These are phyloP conservation scores for Pluvianellus socialis DNA, from an alignment of 2,113 vertebrate genomes.

Conservation along the genomic window DNA sequence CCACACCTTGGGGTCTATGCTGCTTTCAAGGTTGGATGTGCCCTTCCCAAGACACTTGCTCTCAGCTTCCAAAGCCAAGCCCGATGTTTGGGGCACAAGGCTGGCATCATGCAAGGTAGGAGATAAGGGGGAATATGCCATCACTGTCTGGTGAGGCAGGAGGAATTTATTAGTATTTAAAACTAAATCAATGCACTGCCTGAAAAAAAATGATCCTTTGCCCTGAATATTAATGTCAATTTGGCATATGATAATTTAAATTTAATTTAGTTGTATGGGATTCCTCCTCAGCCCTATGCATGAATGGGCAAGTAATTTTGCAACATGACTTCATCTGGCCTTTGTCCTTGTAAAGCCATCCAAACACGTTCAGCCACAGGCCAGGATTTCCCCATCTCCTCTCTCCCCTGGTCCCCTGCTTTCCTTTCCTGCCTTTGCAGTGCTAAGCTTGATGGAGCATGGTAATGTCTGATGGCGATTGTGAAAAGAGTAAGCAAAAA, in stretches of 20 bases:
- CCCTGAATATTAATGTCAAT: conserved; percentile 53
- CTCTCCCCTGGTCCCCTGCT: neutral
- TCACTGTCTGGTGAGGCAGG: neutral
- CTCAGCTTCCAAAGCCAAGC: neutral
- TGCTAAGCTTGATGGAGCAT: conserved; percentile 31
- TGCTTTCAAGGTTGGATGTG: neutral
- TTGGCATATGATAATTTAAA: conserved; percentile 43
- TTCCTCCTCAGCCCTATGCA: conserved; percentile 34
- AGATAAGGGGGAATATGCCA: neutral
- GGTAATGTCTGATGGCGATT: conserved; percentile 2
- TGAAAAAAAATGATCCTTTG: conserved; percentile 39
- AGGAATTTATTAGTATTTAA: conserved; percentile 26
- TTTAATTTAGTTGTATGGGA: conserved; percentile 40
- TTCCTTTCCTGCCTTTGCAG: conserved; percentile 50
- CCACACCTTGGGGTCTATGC: neutral
- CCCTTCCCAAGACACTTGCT: neutral
- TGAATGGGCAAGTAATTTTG: conserved; percentile 51
- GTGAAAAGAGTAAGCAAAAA: conserved; percentile 55
- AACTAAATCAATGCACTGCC: conserved; percentile 11
- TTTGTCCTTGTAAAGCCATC: conserved; percentile 29
- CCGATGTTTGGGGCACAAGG: neutral
- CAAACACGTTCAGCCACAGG: neutral
- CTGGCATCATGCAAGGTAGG: neutral
- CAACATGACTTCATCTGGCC: conserved; percentile 18
- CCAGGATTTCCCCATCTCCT: neutral